Percentiles rank a stretch among this genome's conserved stretches.
Evolutionary conservation across 1,140 invertebrate species (phyloP).

Genomic region (Pemphigus obesinymphae): DNA sequence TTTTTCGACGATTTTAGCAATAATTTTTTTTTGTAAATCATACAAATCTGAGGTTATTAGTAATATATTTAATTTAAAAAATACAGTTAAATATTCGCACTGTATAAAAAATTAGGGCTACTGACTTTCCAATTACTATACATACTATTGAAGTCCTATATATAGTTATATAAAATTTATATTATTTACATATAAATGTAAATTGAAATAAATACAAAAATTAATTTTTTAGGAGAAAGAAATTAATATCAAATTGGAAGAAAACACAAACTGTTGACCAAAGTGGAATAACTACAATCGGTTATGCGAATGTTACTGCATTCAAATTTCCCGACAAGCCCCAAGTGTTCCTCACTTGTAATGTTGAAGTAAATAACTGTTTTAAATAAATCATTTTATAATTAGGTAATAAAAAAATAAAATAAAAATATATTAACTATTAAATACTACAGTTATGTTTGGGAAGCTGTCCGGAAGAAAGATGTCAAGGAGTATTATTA

Average conservation of each 20-base stretch:
- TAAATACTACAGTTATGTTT: slow-evolving; percentile 48
- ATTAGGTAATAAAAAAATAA: background rate
- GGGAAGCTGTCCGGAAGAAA: slow-evolving; percentile 50
- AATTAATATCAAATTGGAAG: slow-evolving; percentile 63
- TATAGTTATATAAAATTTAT: too few species aligned
- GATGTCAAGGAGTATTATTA: slow-evolving; percentile 43
- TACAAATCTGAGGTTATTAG: too few species aligned
- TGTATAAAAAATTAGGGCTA: too few species aligned
- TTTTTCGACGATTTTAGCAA: too few species aligned
- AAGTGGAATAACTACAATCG: slow-evolving; percentile 60
- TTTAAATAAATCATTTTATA: too few species aligned
- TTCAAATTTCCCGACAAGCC: slow-evolving; percentile 69
- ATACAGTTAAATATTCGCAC: too few species aligned
- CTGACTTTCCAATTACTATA: too few species aligned
- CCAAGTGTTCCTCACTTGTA: slow-evolving; percentile 69
- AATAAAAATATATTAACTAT: slow-evolving; percentile 46
- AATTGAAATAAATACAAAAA: background rate
- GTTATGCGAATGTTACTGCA: slow-evolving; percentile 64
- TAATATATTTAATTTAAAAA: too few species aligned
- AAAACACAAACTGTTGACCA: slow-evolving; percentile 57
- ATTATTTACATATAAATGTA: background rate
- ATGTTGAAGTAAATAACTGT: slow-evolving; percentile 58
- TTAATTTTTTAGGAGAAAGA: slow-evolving; percentile 57
- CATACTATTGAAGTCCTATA: too few species aligned
- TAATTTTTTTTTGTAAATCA: too few species aligned